Conservation (phyloP, 1,140 invertebrate species). For the Drosophila repletoides region DNA sequence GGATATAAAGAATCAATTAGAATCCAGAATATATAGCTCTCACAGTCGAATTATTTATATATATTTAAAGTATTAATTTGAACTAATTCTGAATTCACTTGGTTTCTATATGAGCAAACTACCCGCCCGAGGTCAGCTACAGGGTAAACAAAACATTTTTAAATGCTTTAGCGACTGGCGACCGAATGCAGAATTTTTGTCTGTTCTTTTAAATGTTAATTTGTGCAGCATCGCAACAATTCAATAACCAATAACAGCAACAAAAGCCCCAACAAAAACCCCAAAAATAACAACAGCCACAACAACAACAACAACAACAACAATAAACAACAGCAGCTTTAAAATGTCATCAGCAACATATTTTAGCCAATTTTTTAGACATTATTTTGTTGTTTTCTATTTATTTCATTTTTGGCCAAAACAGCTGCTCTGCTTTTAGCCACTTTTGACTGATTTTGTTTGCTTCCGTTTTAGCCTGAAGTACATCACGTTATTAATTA, state of each 20-base stretch:
- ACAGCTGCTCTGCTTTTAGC: constrained; percentile 2
- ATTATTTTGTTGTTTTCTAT: background rate
- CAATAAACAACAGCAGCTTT: constrained; percentile 27
- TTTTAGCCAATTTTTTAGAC: constrained; percentile 26
- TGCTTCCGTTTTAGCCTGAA: constrained; percentile 37
- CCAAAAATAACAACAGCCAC: constrained; percentile 16
- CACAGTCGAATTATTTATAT: too few relatives aligned
- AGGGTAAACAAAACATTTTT: constrained; percentile 41
- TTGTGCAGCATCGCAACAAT: constrained; percentile 62
- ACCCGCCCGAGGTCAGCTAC: too few relatives aligned
- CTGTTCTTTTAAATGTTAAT: constrained; percentile 79
- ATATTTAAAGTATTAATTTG: too few relatives aligned
- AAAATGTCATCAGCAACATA: constrained; percentile 66
- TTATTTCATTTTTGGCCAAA: background rate
- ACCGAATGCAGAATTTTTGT: constrained; percentile 44
- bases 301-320: constrained; percentile 34
- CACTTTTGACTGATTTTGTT: constrained; percentile 2
- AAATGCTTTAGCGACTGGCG: constrained; percentile 50
- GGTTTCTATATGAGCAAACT: too few relatives aligned
- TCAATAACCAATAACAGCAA: constrained; percentile 60
- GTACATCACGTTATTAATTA: constrained; percentile 37
- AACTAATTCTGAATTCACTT: too few relatives aligned
- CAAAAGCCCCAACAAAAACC: constrained; percentile 32
- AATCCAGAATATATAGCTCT: too few relatives aligned
- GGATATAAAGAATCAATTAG: too few relatives aligned